A percentile compares a stretch with the other conserved stretches of the same genome.
Evolutionary conservation across 2,113 vertebrate genomes (phyloP).

Genomic region (Notarius quadriscutis): DNA sequence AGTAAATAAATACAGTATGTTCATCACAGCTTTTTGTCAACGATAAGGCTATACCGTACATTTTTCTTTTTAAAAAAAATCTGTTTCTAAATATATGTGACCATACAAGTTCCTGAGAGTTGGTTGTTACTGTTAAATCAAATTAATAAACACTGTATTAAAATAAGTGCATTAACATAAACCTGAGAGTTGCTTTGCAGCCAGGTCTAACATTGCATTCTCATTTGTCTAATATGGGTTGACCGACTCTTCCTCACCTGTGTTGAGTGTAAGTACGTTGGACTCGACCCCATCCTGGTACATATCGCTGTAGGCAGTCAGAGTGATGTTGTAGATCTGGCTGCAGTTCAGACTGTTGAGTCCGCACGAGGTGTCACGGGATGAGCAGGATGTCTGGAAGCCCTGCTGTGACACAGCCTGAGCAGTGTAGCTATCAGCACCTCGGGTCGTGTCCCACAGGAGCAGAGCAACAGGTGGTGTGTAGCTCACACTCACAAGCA

Average conservation of each 20-base stretch:
- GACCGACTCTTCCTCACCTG: slow-evolving; percentile 62
- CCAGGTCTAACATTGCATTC: background rate
- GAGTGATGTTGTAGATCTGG: slow-evolving; percentile 65
- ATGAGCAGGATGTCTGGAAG: slow-evolving; percentile 57
- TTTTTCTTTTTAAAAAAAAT: background rate
- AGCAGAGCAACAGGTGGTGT: slow-evolving; percentile 59
- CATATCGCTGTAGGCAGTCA: slow-evolving; percentile 63
- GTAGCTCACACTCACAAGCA: slow-evolving; percentile 60
- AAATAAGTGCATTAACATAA: background rate
- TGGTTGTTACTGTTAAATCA: background rate
- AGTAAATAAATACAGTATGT: too few species aligned
- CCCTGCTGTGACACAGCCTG: slow-evolving; percentile 64
- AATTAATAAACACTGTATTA: background rate
- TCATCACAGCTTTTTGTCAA: background rate
- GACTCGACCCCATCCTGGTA: slow-evolving; percentile 61
- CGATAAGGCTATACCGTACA: background rate
- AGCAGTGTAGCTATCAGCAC: slow-evolving; percentile 62
- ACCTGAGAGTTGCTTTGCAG: too few species aligned
- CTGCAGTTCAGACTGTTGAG: slow-evolving; percentile 66
- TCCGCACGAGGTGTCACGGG: slow-evolving; percentile 64
- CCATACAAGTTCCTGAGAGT: background rate
- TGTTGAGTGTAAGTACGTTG: slow-evolving; percentile 46
- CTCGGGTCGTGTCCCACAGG: slow-evolving; percentile 64
- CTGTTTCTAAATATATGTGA: background rate
- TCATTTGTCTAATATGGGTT: background rate